Evolutionary conservation across 2,888 invertebrate genomes (phyloP), one percentile per base, ranked within the genome.

Genomic region (Limnephilus marmoratus): DNA sequence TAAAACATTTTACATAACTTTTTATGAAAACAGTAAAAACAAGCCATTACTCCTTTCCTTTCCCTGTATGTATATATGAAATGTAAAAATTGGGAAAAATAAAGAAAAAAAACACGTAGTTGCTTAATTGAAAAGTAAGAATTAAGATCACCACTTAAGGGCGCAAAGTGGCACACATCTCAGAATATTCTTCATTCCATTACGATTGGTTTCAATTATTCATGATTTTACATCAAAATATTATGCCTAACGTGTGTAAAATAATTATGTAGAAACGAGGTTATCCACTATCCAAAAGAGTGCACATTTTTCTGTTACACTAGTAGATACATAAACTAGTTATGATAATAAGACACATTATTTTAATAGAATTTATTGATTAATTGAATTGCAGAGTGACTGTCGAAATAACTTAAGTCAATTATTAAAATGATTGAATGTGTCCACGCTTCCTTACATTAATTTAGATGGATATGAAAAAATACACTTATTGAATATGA

Each of bases 301-400:
- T 68, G 24, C 7, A 68, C 5, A 68, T 68, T n/a, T 24, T 68
- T 53, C 15, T 0, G 7, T 68, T 24, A 18, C 18, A 53, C 18
- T 45, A 13, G 13, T 15, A 15, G 3, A 24, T 18, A n/a, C 24
- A 15, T n/a, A 45, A 49, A 86, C 86, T 13, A 29, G 86, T 86
- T 86, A n/a, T 86, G 45, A 86, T 86, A 12, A 86, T 86, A 86
- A 29, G 49, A 12, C 29, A 85, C 29, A 86, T 15, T 29, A 41
- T 86, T 86, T 29, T n/a, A 45, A 45, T 29, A 45, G n/a, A 86
- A 86, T 85, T 34, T n/a, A 86, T 86, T 37, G 86, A 86, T 45
- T 86, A 29, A 86, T 86, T 86, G 86, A 86, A 86, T 86, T 49
- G 86, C 13, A 86, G 86, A 68, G 37, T 86, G 86, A 49, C n/a